These are phyloP conservation scores for Hydrotaea diabolus DNA, from an alignment of 2,888 invertebrate genomes.

Conservation along the genomic window DNA sequence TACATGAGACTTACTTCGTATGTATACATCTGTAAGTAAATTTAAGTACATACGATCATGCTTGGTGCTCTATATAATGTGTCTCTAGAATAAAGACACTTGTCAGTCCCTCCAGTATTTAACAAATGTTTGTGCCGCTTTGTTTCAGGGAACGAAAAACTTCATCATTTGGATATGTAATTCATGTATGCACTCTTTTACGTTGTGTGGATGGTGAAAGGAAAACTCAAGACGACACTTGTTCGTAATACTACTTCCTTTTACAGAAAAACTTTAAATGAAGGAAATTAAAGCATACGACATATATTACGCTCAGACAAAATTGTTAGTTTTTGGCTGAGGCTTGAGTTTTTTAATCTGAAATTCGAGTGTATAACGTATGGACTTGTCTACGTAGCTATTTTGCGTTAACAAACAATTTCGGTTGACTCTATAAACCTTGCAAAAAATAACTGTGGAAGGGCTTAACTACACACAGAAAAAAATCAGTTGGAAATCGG, in stretches of 20 bases:
- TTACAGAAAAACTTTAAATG: background rate
- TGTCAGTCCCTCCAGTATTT: slow-evolving; percentile 56
- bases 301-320: slow-evolving; percentile 70
- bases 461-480: too few relatives aligned
- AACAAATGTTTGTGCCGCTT: slow-evolving; percentile 54
- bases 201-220: background rate
- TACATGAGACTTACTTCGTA: background rate
- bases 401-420: too few relatives aligned
- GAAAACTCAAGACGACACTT: slow-evolving; percentile 72
- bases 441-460: too few relatives aligned
- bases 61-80: background rate
- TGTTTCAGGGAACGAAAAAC: slow-evolving; percentile 44
- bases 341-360: too few relatives aligned
- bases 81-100: slow-evolving; percentile 54
- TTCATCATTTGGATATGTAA: background rate
- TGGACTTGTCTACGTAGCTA: too few relatives aligned
- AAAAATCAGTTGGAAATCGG: too few relatives aligned
- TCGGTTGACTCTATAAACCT: too few relatives aligned
- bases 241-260: slow-evolving; percentile 63
- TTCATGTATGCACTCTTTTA: slow-evolving; percentile 5
- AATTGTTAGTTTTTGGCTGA: background rate
- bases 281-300: slow-evolving; percentile 36
- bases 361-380: too few relatives aligned
- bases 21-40: background rate
- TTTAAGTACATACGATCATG: background rate